Percentiles rank a stretch among this genome's conserved stretches.
phyloP scores from a whole-genome alignment of 2,797 vertebrate species.

The Gouania willdenowi region DNA sequence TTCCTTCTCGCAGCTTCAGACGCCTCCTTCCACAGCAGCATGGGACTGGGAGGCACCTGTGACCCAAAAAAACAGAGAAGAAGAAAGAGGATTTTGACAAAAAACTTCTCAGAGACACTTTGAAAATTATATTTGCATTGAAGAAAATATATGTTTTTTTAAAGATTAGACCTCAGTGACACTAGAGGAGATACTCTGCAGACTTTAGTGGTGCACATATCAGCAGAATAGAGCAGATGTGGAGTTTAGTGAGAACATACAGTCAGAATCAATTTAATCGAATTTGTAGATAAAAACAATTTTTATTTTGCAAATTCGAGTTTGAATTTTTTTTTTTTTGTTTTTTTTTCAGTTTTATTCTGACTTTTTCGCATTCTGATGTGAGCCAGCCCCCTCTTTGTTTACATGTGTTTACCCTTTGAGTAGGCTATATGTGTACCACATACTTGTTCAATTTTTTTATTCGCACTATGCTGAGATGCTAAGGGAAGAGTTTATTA shows the following conservation, averaged over 20 bases:
- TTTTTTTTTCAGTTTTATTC: too few relatives aligned
- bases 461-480: too few relatives aligned
- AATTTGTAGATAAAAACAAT: too few relatives aligned
- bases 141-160: constrained; percentile 20
- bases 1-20: constrained; percentile 33
- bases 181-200: constrained; percentile 38
- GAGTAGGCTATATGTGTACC: too few relatives aligned
- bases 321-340: too few relatives aligned
- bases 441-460: too few relatives aligned
- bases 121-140: constrained; percentile 7
- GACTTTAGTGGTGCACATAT: constrained; percentile 26
- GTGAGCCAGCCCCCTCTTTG: too few relatives aligned
- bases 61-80: constrained; percentile 13
- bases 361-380: too few relatives aligned
- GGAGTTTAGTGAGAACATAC: constrained; percentile 31
- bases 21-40: constrained; percentile 41
- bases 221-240: constrained; percentile 62
- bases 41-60: constrained; percentile 60
- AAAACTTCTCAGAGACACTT: constrained; percentile 2
- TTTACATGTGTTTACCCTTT: too few relatives aligned
- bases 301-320: too few relatives aligned
- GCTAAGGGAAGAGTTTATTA: too few relatives aligned
- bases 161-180: constrained; percentile 10
- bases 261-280: too few relatives aligned
- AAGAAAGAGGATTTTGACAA: constrained; percentile 16